These are phyloP conservation scores for Beris morrisii DNA, from an alignment of 2,888 invertebrate species.

Conservation along the genomic window DNA sequence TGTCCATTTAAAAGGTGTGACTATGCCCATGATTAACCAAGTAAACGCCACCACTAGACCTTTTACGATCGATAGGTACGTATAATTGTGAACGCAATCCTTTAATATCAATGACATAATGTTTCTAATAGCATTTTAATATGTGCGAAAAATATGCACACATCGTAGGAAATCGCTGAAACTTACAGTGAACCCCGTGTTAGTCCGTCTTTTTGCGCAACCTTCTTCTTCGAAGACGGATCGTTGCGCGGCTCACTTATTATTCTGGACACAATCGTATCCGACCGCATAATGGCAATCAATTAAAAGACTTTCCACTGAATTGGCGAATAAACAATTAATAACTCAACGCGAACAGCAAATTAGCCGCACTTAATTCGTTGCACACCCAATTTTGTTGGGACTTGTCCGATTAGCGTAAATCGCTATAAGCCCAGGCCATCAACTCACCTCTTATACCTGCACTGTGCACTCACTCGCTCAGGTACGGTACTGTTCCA, in stretches of 20 bases:
- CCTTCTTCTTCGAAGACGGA: too few relatives aligned
- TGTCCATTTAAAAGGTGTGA: conserved; percentile 8
- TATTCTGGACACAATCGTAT: conserved; percentile 25
- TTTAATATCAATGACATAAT: conserved; percentile 31
- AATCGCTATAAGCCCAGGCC: too few relatives aligned
- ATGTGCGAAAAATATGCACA: too few relatives aligned
- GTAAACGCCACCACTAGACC: conserved; percentile 26
- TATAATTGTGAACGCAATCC: conserved; percentile 24
- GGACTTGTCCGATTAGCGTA: conserved; percentile 27
- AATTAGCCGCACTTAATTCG: conserved; percentile 33
- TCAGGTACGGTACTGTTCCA: not conserved
- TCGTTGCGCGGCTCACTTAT: not conserved
- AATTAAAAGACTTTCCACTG: conserved; percentile 34
- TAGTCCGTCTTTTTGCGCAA: too few relatives aligned
- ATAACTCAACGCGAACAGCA: conserved; percentile 34
- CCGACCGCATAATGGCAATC: conserved; percentile 31
- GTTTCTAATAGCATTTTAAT: conserved; percentile 5
- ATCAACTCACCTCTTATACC: too few relatives aligned
- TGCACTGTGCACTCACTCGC: conserved; percentile 8
- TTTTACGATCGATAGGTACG: conserved; percentile 10
- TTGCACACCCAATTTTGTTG: conserved; percentile 37
- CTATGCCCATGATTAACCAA: conserved; percentile 16
- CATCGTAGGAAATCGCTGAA: too few relatives aligned
- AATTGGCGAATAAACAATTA: conserved; percentile 29
- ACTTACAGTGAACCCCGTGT: too few relatives aligned